A percentile compares a stretch with the other conserved stretches of the same genome.
Conservation (phyloP, 2,797 vertebrate genomes). For the Mus caroli region DNA sequence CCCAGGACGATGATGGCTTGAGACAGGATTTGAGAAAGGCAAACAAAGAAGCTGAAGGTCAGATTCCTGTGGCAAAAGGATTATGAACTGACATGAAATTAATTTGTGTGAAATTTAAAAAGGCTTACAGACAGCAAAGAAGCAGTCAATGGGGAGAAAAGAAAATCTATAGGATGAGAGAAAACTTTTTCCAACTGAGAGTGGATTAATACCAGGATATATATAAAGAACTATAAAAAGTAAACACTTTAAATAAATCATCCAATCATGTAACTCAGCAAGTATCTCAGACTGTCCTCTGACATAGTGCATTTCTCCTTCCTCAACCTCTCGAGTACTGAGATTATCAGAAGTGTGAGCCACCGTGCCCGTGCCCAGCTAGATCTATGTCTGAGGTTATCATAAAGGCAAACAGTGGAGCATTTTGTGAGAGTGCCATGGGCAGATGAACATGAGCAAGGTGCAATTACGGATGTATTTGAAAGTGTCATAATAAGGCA, state of each 20-base stretch:
- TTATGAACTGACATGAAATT: background rate
- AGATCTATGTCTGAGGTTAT: background rate
- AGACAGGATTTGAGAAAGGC: background rate
- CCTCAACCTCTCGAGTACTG: background rate
- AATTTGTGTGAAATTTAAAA: background rate
- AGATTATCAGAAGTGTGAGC: background rate
- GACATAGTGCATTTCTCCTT: background rate
- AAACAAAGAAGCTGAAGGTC: background rate
- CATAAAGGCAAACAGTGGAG: background rate
- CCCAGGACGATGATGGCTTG: background rate
- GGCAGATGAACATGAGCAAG: background rate
- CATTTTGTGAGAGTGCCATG: no score
- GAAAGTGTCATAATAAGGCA: no score
- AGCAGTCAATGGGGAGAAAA: background rate
- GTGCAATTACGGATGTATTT: background rate
- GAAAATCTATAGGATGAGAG: no score
- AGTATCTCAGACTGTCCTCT: background rate
- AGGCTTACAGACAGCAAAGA: background rate
- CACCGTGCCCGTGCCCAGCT: background rate
- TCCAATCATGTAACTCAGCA: background rate
- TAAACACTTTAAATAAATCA: background rate
- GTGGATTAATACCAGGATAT: background rate
- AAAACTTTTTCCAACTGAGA: background rate
- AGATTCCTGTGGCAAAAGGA: no score
- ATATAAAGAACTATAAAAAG: background rate